phyloP scores from a whole-genome alignment of 2,888 invertebrate species.

The Cantharis rufa region DNA sequence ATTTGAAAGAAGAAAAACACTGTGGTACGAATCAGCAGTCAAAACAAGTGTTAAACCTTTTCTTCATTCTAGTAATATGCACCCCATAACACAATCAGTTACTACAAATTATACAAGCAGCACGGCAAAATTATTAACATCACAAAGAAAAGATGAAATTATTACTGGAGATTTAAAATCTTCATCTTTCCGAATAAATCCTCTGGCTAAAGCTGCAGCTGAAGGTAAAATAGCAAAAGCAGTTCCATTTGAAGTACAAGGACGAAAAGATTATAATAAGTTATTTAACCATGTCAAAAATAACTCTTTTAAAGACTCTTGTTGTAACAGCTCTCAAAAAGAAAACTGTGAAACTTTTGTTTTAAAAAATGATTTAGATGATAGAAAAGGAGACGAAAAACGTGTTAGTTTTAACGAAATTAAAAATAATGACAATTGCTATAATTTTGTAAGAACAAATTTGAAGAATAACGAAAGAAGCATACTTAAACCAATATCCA shows the following conservation, averaged over 20 bases:
- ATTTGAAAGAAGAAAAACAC: conserved; percentile 33
- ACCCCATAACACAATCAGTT: background rate
- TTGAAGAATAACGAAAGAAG: conserved; percentile 18
- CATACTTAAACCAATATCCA: conserved; percentile 22
- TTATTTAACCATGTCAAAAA: background rate
- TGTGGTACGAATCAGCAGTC: background rate
- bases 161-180: conserved; percentile 4
- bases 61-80: background rate
- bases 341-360: conserved; percentile 7
- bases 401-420: conserved; percentile 35
- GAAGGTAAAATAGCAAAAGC: conserved; percentile 29
- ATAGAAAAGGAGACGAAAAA: conserved; percentile 25
- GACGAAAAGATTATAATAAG: background rate
- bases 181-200: conserved; percentile 45
- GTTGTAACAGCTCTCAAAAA: conserved; percentile 22
- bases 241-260: conserved; percentile 22
- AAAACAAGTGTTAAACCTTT: background rate
- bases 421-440: background rate
- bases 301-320: conserved; percentile 6
- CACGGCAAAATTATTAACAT: background rate
- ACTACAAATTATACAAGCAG: background rate
- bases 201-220: conserved; percentile 47
- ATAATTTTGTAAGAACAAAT: background rate
- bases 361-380: background rate
- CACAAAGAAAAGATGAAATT: background rate